phyloP scores from a whole-genome alignment of 1,140 invertebrate species.

The Pteromalus puparum region DNA sequence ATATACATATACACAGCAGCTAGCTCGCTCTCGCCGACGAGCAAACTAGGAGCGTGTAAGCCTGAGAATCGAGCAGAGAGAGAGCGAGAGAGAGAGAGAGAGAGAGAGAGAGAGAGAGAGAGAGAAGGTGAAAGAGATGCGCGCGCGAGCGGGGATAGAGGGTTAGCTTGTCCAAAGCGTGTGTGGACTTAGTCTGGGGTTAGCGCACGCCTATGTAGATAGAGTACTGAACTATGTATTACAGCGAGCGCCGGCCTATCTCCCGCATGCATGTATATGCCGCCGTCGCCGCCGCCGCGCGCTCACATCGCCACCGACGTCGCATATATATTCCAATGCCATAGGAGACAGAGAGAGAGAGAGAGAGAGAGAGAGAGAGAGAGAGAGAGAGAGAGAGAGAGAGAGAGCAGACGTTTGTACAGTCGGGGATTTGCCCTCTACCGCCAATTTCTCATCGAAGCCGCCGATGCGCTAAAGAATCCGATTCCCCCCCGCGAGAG shows the following conservation, averaged over 20 bases:
- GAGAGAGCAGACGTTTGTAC: constrained; percentile 61
- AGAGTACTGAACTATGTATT: constrained; percentile 72
- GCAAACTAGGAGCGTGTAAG: not conserved
- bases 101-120: constrained; percentile 32
- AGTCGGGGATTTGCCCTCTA: constrained; percentile 65
- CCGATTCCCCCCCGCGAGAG: not conserved
- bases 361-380: not conserved
- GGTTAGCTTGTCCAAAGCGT: constrained; percentile 33
- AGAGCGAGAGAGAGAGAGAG: constrained; percentile 39
- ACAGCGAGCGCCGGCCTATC: constrained; percentile 62
- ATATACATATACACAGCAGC: no score
- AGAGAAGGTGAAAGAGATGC: constrained; percentile 33
- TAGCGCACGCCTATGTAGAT: constrained; percentile 68
- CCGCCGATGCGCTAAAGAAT: not conserved
- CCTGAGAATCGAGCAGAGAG: constrained; percentile 39
- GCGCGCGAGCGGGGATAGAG: constrained; percentile 23
- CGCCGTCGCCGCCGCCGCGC: not conserved
- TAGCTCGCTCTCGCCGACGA: not conserved
- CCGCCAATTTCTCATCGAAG: not conserved
- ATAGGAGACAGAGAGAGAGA: not conserved
- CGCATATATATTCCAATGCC: constrained; percentile 20
- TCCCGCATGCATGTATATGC: constrained; percentile 62
- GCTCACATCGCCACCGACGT: not conserved
- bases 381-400: constrained; percentile 7
- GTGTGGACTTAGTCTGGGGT: constrained; percentile 65